Conservation (phyloP, 1,140 invertebrate genomes). For the Cydia amplana region DNA sequence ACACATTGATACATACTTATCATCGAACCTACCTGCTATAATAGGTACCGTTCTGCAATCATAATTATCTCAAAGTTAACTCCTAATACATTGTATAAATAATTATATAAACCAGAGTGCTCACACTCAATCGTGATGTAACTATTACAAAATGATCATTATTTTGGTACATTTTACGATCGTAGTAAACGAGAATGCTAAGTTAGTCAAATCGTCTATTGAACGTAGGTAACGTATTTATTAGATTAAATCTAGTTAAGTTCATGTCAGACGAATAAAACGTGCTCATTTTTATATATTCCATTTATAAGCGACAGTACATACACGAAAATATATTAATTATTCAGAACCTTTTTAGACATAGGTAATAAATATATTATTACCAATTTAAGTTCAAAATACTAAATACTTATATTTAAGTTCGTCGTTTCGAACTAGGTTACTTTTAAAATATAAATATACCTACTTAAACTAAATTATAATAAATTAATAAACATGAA, state of each 20-base stretch:
- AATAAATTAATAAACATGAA: not conserved
- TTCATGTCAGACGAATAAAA: not conserved
- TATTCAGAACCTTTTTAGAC: no score
- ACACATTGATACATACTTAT: no score
- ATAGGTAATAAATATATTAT: no score
- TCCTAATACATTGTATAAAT: not conserved
- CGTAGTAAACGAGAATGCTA: not conserved
- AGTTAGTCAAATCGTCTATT: conserved; percentile 7
- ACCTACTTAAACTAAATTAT: not conserved
- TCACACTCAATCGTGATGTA: conserved; percentile 9
- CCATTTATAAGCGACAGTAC: no score
- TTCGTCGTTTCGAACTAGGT: no score
- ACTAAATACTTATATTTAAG: no score
- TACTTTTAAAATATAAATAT: not conserved
- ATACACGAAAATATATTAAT: no score
- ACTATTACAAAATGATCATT: conserved; percentile 11
- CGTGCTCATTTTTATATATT: not conserved
- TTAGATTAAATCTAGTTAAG: conserved; percentile 4
- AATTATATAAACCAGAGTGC: not conserved
- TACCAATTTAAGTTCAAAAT: no score
- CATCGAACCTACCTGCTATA: no score
- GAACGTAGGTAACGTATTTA: not conserved
- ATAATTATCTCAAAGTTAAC: no score
- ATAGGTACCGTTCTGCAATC: no score
- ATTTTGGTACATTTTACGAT: conserved; percentile 9